A percentile compares a stretch with the other conserved stretches of the same genome.
phyloP scores from a whole-genome alignment of 2,113 vertebrate species.

The Dipodomys merriami region DNA sequence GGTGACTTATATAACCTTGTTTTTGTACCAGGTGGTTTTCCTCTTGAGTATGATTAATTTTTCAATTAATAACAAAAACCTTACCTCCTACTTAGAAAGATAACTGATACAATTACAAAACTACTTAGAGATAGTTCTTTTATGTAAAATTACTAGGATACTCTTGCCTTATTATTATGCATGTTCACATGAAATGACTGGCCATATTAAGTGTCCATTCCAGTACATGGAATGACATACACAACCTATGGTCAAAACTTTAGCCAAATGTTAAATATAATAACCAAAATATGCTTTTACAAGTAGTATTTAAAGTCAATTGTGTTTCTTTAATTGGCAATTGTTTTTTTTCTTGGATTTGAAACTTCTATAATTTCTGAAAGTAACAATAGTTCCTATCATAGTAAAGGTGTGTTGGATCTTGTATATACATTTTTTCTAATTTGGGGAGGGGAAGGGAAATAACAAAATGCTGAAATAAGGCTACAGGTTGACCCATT shows the following conservation, averaged over 20 bases:
- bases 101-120: neutral
- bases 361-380: neutral
- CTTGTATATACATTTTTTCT: too few species aligned
- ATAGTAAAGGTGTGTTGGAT: too few species aligned
- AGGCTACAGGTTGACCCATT: too few species aligned
- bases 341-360: neutral
- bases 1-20: neutral
- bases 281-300: neutral
- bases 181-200: neutral
- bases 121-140: slow-evolving; percentile 12
- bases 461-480: too few species aligned
- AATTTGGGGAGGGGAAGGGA: too few species aligned
- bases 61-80: slow-evolving; percentile 30
- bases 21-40: neutral
- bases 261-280: neutral
- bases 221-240: neutral
- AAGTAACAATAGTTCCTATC: neutral
- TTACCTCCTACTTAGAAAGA: neutral
- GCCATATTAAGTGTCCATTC: neutral
- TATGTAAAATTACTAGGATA: neutral
- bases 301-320: neutral
- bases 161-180: neutral
- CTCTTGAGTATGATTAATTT: slow-evolving; percentile 29
- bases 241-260: neutral
- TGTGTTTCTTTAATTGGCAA: neutral